Percentiles rank a stretch among this genome's conserved stretches.
Conservation (phyloP, 2,888 invertebrate genomes). For the Onthophagus sagittarius region DNA sequence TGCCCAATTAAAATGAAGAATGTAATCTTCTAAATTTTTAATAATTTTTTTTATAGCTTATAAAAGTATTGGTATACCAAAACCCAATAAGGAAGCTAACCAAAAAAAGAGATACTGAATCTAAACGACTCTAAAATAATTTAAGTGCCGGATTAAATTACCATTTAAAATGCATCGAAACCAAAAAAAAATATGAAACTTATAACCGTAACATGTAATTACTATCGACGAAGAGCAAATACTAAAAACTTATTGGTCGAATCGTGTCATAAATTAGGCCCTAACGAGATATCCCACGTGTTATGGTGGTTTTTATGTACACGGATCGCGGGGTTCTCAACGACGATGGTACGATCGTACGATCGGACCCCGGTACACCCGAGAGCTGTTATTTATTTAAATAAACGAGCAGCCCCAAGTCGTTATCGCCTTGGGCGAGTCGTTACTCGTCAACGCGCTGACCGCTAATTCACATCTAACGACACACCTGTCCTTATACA, state of each 20-base stretch:
- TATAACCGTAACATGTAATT: not conserved
- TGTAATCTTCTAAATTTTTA: no score
- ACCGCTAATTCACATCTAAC: constrained; percentile 28
- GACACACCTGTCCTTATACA: constrained; percentile 18
- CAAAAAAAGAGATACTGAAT: no score
- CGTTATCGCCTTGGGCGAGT: constrained; percentile 14
- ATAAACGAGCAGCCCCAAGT: constrained; percentile 10
- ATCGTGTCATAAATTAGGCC: not conserved
- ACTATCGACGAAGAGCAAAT: not conserved
- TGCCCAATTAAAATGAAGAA: no score
- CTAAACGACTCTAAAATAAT: not conserved
- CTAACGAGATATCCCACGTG: not conserved
- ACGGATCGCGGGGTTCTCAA: no score
- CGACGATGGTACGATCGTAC: no score
- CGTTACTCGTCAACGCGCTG: constrained; percentile 21
- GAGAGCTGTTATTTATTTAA: constrained; percentile 16
- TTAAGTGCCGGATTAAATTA: not conserved
- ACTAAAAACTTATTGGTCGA: not conserved
- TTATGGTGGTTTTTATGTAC: not conserved
- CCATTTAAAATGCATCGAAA: not conserved
- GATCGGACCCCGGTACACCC: not conserved
- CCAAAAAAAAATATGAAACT: not conserved
- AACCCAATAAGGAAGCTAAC: no score
- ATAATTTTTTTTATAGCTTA: no score
- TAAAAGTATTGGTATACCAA: no score